phyloP scores from a whole-genome alignment of 2,888 invertebrate genomes.

The Tupiocoris notatus region DNA sequence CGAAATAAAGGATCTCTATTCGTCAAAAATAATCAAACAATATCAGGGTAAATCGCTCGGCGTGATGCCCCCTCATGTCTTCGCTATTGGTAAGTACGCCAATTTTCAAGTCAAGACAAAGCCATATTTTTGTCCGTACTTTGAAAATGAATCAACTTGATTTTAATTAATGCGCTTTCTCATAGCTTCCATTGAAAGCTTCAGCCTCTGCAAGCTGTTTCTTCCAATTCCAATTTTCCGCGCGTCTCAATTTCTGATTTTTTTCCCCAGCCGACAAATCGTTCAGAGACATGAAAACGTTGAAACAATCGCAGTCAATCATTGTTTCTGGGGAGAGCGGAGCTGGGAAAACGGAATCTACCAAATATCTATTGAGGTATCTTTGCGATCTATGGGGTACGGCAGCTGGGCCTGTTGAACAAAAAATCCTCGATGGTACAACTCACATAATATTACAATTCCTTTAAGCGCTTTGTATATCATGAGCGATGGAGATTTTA shows the following conservation, averaged over 20 bases:
- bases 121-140: no score
- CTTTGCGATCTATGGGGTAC: constrained; percentile 87
- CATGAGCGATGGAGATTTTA: no score
- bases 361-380: constrained; percentile 93
- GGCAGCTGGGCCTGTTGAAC: constrained; percentile 88
- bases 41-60: constrained; percentile 95
- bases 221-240: no score
- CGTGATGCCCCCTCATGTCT: constrained; percentile 92
- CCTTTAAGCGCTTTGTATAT: no score
- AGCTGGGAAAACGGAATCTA: constrained; percentile 98
- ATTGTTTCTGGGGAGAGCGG: constrained; percentile 97
- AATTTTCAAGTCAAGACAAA: no score
- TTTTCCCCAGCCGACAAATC: constrained; percentile 84
- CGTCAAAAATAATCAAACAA: constrained; percentile 74
- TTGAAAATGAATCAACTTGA: no score
- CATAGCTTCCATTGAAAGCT: no score
- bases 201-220: no score
- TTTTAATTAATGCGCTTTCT: no score
- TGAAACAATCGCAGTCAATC: constrained; percentile 91
- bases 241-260: neutral
- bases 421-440: constrained; percentile 89
- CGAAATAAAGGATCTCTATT: constrained; percentile 86
- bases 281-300: constrained; percentile 92
- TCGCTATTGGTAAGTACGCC: constrained; percentile 81
- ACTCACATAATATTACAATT: no score